Base-by-base conservation (phyloP, 2,888 invertebrate species). In the Andrena haemorrhoa region DNA sequence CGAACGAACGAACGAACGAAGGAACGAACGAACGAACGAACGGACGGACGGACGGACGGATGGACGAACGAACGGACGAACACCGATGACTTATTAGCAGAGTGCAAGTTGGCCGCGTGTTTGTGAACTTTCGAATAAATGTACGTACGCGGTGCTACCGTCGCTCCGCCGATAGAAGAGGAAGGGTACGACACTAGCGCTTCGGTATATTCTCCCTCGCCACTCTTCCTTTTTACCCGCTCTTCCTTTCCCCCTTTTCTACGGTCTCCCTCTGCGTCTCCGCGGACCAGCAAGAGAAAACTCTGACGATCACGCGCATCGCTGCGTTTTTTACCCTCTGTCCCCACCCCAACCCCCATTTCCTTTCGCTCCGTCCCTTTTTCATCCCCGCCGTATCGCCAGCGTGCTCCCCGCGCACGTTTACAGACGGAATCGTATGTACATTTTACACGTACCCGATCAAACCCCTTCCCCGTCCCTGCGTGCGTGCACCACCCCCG, bases 31-130 rank as follows among this genome's bases (percentile, higher is more conserved):
- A 79, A 79, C 65, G 75, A 80, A 74, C 63, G 77, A 83, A 83
- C 82, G 82, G 84, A 86, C 87, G 88, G 86, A 82, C 82, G 81
- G 76, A 82, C 79, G 78, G 72, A 76, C 71, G 68, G 70, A 74
- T 69, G 79, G 73, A 79, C 63, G 75, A 80, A 74, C 64, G 78
- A 83, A 83, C 82, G 81, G 84, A 85, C 87, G 88, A 88, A 82
- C 84, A 81, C 85, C 88, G 85, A 90, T 86, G 88, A 89, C 89
- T 90, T 90, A 89, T 88, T 88, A 88, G 86, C 85, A 80, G 82
- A 84, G 84, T 88, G 84, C 84, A 85, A 87, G 80, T 81, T 88
- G 86, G 75, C 74, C 80, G 81, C 80, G 80, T 84, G 86, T 89
- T 84, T 72, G 81, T 83, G 85, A 89, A 89, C 85, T 89, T 89